Base-by-base conservation (phyloP, 2,888 invertebrate genomes). In the Hydrotaea cyrtoneurina region DNA sequence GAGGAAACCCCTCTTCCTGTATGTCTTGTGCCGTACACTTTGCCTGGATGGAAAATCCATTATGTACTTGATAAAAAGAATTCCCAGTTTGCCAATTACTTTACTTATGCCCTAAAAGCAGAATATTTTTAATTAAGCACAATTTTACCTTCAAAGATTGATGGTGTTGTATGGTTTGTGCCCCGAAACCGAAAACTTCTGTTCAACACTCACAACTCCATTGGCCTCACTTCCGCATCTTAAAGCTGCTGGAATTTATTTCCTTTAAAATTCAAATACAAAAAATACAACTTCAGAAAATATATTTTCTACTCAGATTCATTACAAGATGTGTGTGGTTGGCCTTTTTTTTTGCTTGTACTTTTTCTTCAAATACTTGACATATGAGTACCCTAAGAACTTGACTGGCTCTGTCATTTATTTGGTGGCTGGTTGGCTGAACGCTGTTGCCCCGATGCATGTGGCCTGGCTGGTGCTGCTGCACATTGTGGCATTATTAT, bases 401-500 rank as follows among this genome's bases (percentile, higher is more conserved):
- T 59, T 62, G 57, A 31, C 75, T 36, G 21, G 17, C 46, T 73
- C 31, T 69, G 31, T 31, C 31, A 31, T 31, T n/a, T n/a, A n/a
- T n/a, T n/a, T n/a, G n/a, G n/a, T 31, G 31, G 31, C 31, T n/a
- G 50, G 11, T 5, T 64, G 64, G 62, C 17, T 72, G 26, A 11
- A 39, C 66, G 26, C 26, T 57, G 23, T 19, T 1, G 55, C 15
- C 7, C 10, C 62, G 46, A 39, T 64, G 43, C 57, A 19, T 46
- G 15, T 26, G 78, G 46, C 31, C 69, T 72, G 43, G 31, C 31
- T 43, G 39, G 13, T 10, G 39, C 39, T 39, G 39, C 66, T 79
- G 69, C 82, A 85, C 74, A 77, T 80, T 78, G 78, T 77, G 71
- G 75, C 53, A 78, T 79, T 86, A 86, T 86, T 86, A 86, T 85